A percentile compares a stretch with the other conserved stretches of the same genome.
phyloP scores from a whole-genome alignment of 2,113 vertebrate species.

The Megalops atlanticus region DNA sequence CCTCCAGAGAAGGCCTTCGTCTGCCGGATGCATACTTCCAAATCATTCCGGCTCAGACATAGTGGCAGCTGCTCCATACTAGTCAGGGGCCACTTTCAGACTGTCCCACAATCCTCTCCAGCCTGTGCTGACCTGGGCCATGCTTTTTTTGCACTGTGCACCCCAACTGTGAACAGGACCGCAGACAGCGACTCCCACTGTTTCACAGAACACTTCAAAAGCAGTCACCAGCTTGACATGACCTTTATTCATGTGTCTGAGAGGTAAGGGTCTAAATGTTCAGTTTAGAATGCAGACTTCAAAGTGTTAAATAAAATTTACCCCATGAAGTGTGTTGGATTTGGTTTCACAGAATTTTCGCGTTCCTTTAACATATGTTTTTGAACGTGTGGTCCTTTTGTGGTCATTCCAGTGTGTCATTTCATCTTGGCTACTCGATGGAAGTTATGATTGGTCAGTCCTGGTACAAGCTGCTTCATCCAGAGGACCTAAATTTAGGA shows the following conservation, averaged over 20 bases:
- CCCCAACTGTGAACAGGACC: constrained; percentile 52
- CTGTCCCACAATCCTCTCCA: neutral
- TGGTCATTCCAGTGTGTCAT: constrained; percentile 61
- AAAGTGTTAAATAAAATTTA: no score
- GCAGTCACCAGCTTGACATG: constrained; percentile 75
- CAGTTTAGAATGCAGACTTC: neutral
- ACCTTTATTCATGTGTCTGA: constrained; percentile 60
- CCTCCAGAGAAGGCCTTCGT: constrained; percentile 72
- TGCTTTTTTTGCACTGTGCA: constrained; percentile 78
- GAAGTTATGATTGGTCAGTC: constrained; percentile 74
- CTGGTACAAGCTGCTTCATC: constrained; percentile 82
- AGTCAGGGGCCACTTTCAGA: constrained; percentile 63
- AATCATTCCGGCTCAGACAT: constrained; percentile 62
- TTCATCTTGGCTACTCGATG: constrained; percentile 70
- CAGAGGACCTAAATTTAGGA: constrained; percentile 64
- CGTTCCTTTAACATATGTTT: no score
- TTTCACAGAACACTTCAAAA: constrained; percentile 61
- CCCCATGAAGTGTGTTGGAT: no score
- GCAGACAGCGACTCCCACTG: neutral
- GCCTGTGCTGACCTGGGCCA: constrained; percentile 20
- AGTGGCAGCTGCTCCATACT: constrained; percentile 63
- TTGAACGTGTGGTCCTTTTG: neutral
- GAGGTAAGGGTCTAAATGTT: constrained; percentile 51
- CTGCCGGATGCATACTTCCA: constrained; percentile 73
- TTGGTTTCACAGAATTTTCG: no score